These are phyloP conservation scores for Drosophila aff. DNA, from an alignment of 1,140 invertebrate genomes.

Conservation along the genomic window DNA sequence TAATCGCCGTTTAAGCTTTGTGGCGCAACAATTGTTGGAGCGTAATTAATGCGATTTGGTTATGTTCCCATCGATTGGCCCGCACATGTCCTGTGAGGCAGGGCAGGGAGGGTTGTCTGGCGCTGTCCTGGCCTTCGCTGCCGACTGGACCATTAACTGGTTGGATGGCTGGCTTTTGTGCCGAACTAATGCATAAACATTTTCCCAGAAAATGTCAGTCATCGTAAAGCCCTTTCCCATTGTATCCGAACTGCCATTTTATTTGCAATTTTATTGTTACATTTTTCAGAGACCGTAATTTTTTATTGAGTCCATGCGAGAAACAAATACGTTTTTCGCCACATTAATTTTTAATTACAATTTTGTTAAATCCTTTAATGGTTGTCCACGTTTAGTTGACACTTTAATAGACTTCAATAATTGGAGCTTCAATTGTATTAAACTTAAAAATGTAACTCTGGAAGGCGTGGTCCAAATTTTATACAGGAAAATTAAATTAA, in stretches of 20 bases:
- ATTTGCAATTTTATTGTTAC: constrained; percentile 5
- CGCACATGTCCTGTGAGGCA: constrained; percentile 34
- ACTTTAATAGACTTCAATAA: not conserved
- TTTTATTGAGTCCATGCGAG: constrained; percentile 3
- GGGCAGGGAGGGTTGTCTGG: constrained; percentile 14
- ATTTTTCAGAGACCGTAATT: not conserved
- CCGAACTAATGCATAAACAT: constrained; percentile 57
- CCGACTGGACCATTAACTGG: constrained; percentile 37
- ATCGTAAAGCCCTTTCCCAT: constrained; percentile 36
- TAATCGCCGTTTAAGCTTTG: constrained; percentile 79
- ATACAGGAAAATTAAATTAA: not conserved
- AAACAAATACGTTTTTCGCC: constrained; percentile 5
- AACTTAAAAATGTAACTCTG: not conserved
- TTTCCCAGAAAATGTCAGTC: constrained; percentile 53
- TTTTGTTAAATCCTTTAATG: constrained; percentile 1
- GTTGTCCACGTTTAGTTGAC: not conserved
- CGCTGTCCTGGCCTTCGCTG: constrained; percentile 19
- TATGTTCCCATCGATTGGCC: constrained; percentile 77
- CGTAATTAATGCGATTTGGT: constrained; percentile 81
- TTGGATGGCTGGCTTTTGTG: constrained; percentile 58
- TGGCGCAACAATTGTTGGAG: constrained; percentile 81
- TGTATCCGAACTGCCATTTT: constrained; percentile 2
- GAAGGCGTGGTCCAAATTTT: no score
- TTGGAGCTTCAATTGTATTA: not conserved
- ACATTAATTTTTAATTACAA: constrained; percentile 25